A percentile compares a stretch with the other conserved stretches of the same genome.
phyloP scores from a whole-genome alignment of 2,888 invertebrate genomes.

The Rosalia funebris region DNA sequence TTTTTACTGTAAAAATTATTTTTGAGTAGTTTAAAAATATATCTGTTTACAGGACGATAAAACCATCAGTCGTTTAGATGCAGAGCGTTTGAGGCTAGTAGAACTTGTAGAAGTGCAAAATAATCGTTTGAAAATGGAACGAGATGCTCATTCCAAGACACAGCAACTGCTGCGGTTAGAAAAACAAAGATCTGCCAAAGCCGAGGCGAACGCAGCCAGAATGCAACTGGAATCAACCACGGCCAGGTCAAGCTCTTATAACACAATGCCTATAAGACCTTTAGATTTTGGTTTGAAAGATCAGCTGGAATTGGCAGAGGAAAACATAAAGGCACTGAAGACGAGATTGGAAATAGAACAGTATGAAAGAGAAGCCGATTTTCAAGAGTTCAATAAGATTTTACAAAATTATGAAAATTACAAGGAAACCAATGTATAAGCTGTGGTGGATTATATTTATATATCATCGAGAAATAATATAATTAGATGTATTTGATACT shows the following conservation, averaged over 20 bases:
- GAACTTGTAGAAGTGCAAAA: constrained; percentile 70
- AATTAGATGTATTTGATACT: too few species aligned
- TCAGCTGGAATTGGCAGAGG: constrained; percentile 72
- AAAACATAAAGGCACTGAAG: constrained; percentile 73
- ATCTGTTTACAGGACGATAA: not conserved
- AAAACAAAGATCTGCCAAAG: constrained; percentile 68
- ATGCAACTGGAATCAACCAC: constrained; percentile 66
- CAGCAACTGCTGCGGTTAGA: constrained; percentile 62
- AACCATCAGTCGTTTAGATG: constrained; percentile 11
- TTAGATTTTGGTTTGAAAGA: constrained; percentile 44
- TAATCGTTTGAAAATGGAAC: constrained; percentile 69
- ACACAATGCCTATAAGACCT: constrained; percentile 22
- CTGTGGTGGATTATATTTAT: too few species aligned
- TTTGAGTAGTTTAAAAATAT: too few species aligned
- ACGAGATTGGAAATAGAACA: constrained; percentile 72
- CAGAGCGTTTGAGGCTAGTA: constrained; percentile 58
- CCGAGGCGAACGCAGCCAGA: constrained; percentile 69
- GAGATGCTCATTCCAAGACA: constrained; percentile 57
- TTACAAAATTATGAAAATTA: constrained; percentile 36
- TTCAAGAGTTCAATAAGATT: constrained; percentile 64
- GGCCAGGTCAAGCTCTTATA: constrained; percentile 30
- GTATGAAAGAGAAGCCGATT: constrained; percentile 71
- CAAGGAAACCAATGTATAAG: too few species aligned
- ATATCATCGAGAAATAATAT: too few species aligned
- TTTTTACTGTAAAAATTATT: too few species aligned